Base-by-base conservation (phyloP, 2,888 invertebrate species). In the Cantharis rustica region DNA sequence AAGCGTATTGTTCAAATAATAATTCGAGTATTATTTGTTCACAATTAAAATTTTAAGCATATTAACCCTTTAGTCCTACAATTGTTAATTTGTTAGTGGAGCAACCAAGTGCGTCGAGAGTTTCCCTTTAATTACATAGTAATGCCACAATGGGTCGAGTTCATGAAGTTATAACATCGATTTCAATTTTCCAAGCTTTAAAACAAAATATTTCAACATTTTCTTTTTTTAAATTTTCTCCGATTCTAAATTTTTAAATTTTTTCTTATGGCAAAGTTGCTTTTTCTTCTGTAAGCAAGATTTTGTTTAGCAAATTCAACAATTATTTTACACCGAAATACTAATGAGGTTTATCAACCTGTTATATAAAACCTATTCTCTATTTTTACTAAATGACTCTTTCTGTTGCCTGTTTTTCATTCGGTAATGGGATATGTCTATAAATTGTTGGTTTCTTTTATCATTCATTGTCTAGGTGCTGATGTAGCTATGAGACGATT, bases 31-130 rank as follows among this genome's bases (percentile, higher is more conserved):
- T 84, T 88, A 88, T 88, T 88, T 88, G 88, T 86, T 88, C 88
- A 88, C 88, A 88, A 88, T 88, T 88, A 88, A 88, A 88, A 88
- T 88, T 87, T 87, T 86, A 88, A 87, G 88, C 88, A 86, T 86
- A 85, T 87, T 88, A 87, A 88, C 88, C 88, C 87, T 87, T 88
- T 85, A 86, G 82, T 84, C 84, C 83, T 81, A 83, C 84, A 84
- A 85, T 86, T 85, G 85, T 84, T 84, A 84, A 85, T 84, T 84
- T 84, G 82, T 83, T 86, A 82, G 85, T 85, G 82, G 85, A 82
- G 83, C 81, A 84, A 82, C 82, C 80, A 76, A 79, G 80, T 79
- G 75, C 75, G 78, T 75, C 79, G 78, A 80, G 76, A 77, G 79
- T 76, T 81, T 80, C 81, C 77, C 75, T 47, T 47, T 82, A 83